Evolutionary conservation across 2,797 vertebrate genomes (phyloP).

Genomic region (Hydrophis major): DNA sequence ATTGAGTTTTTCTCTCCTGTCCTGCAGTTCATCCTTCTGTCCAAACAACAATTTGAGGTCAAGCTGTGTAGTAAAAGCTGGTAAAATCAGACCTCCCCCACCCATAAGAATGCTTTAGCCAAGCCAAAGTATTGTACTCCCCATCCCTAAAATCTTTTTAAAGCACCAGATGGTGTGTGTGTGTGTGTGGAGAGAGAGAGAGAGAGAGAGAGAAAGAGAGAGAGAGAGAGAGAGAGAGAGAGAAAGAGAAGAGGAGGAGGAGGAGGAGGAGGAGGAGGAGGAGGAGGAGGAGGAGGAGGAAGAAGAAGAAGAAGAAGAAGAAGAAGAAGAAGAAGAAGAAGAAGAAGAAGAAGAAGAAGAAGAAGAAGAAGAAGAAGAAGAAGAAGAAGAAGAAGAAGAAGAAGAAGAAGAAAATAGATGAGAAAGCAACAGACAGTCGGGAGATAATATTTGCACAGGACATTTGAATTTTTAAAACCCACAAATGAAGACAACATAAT

Average conservation of each 20-base stretch:
- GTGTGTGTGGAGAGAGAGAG: too few relatives aligned
- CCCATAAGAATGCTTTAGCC: constrained; percentile 31
- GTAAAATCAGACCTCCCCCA: background rate
- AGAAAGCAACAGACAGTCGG: constrained; percentile 25
- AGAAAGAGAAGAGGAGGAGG: rapidly evolving
- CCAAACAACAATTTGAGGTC: background rate
- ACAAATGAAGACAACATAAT: constrained; percentile 58
- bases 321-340: too few relatives aligned
- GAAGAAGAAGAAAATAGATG: too few relatives aligned
- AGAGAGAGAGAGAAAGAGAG: too few relatives aligned
- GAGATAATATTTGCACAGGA: constrained; percentile 61
- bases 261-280: too few relatives aligned
- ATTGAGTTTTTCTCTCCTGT: background rate
- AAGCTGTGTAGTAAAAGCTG: background rate
- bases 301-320: too few relatives aligned
- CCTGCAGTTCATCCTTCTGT: background rate
- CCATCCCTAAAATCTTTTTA: background rate
- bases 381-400: too few relatives aligned
- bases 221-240: too few relatives aligned
- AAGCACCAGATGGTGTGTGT: constrained; percentile 29
- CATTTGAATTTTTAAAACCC: constrained; percentile 55
- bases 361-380: too few relatives aligned
- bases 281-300: too few relatives aligned
- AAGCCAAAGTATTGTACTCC: background rate
- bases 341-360: too few relatives aligned